Base-by-base conservation (phyloP, 2,797 vertebrate genomes). In the Bovichtus diacanthus region DNA sequence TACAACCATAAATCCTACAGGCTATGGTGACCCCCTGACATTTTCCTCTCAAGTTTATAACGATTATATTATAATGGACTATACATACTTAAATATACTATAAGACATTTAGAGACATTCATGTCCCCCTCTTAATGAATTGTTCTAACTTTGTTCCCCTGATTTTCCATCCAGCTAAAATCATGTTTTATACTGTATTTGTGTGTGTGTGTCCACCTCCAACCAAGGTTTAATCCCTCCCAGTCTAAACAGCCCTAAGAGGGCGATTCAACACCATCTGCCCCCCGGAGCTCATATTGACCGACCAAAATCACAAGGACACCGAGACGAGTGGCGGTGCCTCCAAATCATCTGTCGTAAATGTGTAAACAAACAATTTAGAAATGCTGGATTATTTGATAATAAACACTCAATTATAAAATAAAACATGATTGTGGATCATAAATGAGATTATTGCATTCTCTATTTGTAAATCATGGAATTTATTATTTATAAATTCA, bases 191-290 rank as follows among this genome's bases (percentile, higher is more conserved):
- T n/a, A n/a, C n/a, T 31, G 31, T 31, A 31, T 31, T 6, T 31
- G 31, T n/a, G 31, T 6, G 31, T 31, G 31, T 31, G 31, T 31
- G 31, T 34, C 12, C 15, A 54, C 47, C 41, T 66, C 34, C 21
- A 36, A 43, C 53, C 13, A 47, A 60, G 38, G 38, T 71, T 78
- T 68, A 78, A 78, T 78, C 56, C 43, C 60, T 39, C 9, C 43
- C 39, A 34, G 31, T 63, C 29, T 58, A 60, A 84, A 71, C 23
- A 61, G 27, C 21, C 54, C 46, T 25, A 29, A 62, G 34, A 62
- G 44, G 65, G 61, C 18, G 70, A 36, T 47, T 70, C 10, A 29
- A 34, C 53, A 61, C 51, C 75, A 78, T 78, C 70, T 78, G 62
- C 56, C 46, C 46, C n/a, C 46, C 25, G 9, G 60, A 66, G 36